Evolutionary conservation across 1,140 invertebrate genomes (phyloP).

Genomic region (Rhagoletis zephyria): DNA sequence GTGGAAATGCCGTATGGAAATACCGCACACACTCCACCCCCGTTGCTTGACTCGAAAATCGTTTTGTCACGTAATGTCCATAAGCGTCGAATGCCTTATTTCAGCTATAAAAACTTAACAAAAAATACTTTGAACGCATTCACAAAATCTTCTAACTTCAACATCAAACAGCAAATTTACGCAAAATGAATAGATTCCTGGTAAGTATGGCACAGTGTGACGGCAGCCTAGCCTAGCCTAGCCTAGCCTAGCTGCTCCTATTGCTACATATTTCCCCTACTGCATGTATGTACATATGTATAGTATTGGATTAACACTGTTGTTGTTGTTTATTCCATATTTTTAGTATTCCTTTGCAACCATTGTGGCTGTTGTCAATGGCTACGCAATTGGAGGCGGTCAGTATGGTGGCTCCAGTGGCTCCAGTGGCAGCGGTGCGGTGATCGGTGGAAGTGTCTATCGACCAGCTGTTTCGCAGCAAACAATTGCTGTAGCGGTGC

Average conservation of each 20-base stretch:
- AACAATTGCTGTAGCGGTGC: slow-evolving; percentile 59
- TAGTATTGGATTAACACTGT: not conserved
- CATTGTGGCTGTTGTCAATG: slow-evolving; percentile 58
- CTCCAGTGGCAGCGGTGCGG: slow-evolving; percentile 36
- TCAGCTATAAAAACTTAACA: slow-evolving; percentile 43
- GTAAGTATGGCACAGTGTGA: slow-evolving; percentile 40
- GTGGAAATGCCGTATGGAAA: not conserved
- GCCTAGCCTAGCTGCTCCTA: not conserved
- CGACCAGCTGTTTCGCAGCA: slow-evolving; percentile 62
- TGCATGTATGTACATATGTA: not conserved
- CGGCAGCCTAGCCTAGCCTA: not conserved
- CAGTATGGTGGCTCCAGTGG: too few species aligned
- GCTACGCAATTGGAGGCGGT: not conserved
- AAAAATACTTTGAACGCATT: slow-evolving; percentile 17
- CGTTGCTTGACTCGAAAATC: not conserved
- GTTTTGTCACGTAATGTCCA: slow-evolving; percentile 44
- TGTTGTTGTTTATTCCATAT: slow-evolving; percentile 59
- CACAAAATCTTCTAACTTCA: not conserved
- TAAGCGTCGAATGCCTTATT: not conserved
- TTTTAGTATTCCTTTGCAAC: slow-evolving; percentile 64
- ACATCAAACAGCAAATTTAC: slow-evolving; percentile 4
- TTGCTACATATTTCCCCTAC: not conserved
- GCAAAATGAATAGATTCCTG: slow-evolving; percentile 51
- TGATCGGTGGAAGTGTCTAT: slow-evolving; percentile 62
- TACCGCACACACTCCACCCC: slow-evolving; percentile 1